Evolutionary conservation across 2,888 invertebrate genomes (phyloP), one percentile per base, ranked within the genome.

Genomic region (Pristionchus exspectatus): DNA sequence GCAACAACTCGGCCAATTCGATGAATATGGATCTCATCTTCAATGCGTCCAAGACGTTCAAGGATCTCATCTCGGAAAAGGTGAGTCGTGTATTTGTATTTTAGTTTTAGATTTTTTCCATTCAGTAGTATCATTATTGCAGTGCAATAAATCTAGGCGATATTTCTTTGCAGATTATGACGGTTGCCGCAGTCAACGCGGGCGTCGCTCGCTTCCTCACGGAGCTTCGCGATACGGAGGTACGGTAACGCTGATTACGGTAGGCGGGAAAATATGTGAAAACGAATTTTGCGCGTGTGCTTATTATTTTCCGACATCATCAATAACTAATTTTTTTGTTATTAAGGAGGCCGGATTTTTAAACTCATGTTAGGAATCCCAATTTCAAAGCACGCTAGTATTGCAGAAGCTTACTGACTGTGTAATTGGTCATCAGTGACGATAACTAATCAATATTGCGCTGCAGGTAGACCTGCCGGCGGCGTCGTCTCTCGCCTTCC

Each of bases 201-300:
- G 89, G 89, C 16, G 89, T 89, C 27, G 81, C 89, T 89, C 89
- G 89, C n/a, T 83, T 89, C 50, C 83, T 89, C 21, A 66, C 66
- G 33, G 89, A 89, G 24, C 54, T 89, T 0, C 21, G 89, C 27
- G 83, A 89, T 38, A 81, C 66, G 1, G 89, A 89, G 66, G 81
- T 81, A 81, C 9, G 9, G 44, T 50, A 50, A 9, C 9, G 44
- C 9, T 50, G 9, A 50, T 50, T 50, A 50, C 38, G 38, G 38
- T 38, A 50, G 44, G 44, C 44, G 9, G 44, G 5, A 50, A 50
- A 50, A 9, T 3, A 50, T 50, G 44, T 50, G 0, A 50, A 50
- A 50, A 10, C 9, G 10, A 9, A 50, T 50, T 12, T 50, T 50
- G 9, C 38, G 38, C 38, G 38, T 38, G 38, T 38, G 38, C 38